A percentile compares a stretch with the other conserved stretches of the same genome.
phyloP scores from a whole-genome alignment of 2,113 vertebrate species.

The Percina caprodes region DNA sequence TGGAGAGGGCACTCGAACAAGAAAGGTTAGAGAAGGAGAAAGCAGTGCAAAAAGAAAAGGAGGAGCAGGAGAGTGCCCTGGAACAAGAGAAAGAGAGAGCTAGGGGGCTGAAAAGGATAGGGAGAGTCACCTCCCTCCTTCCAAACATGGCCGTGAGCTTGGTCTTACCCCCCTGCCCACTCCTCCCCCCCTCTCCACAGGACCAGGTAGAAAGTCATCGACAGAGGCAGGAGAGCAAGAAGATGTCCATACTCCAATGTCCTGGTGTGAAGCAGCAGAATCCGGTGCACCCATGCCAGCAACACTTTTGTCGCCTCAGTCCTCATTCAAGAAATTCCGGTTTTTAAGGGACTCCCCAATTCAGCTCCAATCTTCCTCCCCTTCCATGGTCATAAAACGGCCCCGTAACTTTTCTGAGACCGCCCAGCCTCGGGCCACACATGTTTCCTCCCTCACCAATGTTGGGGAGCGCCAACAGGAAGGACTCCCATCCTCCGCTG shows the following conservation, averaged over 20 bases:
- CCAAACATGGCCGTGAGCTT: constrained; percentile 72
- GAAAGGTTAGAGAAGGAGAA: constrained; percentile 31
- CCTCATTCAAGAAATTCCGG: constrained; percentile 82
- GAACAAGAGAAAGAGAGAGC: constrained; percentile 66
- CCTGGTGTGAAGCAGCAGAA: constrained; percentile 55
- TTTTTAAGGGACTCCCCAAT: constrained; percentile 75
- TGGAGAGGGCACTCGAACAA: constrained; percentile 36
- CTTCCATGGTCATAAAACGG: constrained; percentile 72
- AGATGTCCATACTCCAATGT: constrained; percentile 47
- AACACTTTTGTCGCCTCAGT: constrained; percentile 69
- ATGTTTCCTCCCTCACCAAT: constrained; percentile 33
- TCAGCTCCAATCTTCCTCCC: constrained; percentile 62
- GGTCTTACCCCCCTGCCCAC: constrained; percentile 65
- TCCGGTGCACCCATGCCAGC: constrained; percentile 51
- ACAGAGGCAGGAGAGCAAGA: constrained; percentile 60
- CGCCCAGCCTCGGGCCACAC: constrained; percentile 52
- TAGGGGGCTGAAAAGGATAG: constrained; percentile 66
- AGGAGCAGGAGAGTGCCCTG: constrained; percentile 45
- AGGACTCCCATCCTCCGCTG: constrained; percentile 24
- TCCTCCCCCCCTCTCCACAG: constrained; percentile 64
- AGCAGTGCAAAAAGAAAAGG: constrained; percentile 24
- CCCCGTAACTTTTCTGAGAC: constrained; percentile 80
- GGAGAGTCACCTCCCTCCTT: constrained; percentile 72
- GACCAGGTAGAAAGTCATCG: constrained; percentile 52
- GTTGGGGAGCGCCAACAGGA: constrained; percentile 28